Percentiles rank a stretch among this genome's conserved stretches.
These are phyloP conservation scores for Percopsis transmontana DNA, from an alignment of 2,113 vertebrate genomes.

Conservation along the genomic window DNA sequence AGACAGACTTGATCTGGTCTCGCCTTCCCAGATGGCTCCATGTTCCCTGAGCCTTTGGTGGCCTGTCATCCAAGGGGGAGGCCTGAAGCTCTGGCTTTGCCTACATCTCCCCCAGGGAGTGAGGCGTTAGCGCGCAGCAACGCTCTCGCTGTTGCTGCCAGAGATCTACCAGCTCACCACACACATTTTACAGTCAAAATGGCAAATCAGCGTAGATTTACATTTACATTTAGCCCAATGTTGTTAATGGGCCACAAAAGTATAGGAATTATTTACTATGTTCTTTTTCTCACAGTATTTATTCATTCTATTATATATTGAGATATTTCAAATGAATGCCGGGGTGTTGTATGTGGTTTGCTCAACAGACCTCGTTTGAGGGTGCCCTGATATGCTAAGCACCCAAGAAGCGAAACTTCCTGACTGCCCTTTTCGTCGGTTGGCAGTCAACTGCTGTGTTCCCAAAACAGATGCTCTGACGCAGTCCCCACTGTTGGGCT, in stretches of 20 bases:
- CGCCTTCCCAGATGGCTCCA: background rate
- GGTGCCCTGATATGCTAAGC: conserved; percentile 1
- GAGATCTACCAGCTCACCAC: background rate
- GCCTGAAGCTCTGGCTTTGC: background rate
- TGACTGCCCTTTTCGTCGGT: conserved; percentile 22
- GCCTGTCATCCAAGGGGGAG: background rate
- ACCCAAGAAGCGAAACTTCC: conserved; percentile 6
- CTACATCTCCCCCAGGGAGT: background rate
- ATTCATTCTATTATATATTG: too few species aligned
- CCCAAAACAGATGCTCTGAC: conserved; percentile 7
- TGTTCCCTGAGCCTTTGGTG: background rate
- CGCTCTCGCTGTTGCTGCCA: background rate
- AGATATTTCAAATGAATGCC: conserved; percentile 2
- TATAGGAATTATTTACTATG: too few species aligned
- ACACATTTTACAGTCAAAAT: background rate
- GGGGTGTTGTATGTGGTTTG: background rate
- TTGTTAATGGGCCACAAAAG: too few species aligned
- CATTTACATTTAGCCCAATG: too few species aligned
- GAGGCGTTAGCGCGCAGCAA: background rate
- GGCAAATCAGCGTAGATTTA: too few species aligned
- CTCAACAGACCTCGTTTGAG: background rate
- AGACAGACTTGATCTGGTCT: conserved; percentile 1
- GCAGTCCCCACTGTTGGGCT: background rate
- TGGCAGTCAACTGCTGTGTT: conserved; percentile 2
- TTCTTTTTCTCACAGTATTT: too few species aligned